A percentile compares a stretch with the other conserved stretches of the same genome.
Evolutionary conservation across 2,113 vertebrate species (phyloP).

Genomic region (Ia io): DNA sequence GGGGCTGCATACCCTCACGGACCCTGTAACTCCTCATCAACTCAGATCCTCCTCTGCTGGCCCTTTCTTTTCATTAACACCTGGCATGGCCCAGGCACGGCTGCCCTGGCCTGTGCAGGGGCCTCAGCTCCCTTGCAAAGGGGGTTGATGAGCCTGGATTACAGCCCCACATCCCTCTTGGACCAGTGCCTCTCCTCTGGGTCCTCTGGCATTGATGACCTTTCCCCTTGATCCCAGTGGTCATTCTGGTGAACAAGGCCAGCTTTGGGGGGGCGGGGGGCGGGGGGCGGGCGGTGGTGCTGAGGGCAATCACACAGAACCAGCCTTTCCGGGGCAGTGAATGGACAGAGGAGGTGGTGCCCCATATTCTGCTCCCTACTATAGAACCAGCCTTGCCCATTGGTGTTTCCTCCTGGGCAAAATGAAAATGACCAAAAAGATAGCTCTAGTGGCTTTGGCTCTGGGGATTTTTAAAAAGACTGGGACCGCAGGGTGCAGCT

Average conservation of each 20-base stretch:
- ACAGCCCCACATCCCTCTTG: background rate
- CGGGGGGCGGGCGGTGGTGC: fast-evolving
- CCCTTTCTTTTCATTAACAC: background rate
- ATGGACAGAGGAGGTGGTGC: background rate
- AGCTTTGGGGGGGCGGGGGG: background rate
- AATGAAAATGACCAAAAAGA: background rate
- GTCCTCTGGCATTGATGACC: background rate
- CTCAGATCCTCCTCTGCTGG: background rate
- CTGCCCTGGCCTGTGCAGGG: background rate
- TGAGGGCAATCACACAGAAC: background rate
- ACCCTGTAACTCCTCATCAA: background rate
- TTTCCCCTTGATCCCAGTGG: background rate
- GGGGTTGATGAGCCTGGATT: background rate
- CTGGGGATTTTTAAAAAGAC: background rate
- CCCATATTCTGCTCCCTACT: background rate
- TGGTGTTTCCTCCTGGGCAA: background rate
- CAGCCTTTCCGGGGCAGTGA: no score
- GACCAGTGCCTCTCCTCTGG: background rate
- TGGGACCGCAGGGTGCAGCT: background rate
- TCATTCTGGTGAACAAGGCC: background rate
- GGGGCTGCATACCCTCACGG: no score
- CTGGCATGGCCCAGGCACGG: background rate
- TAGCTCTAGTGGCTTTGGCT: background rate
- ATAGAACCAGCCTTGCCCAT: background rate
- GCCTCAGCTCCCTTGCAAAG: background rate